Evolutionary conservation across 2,797 vertebrate species (phyloP), one percentile per base, ranked within the genome.

Genomic region (Phrynocephalus forsythii): DNA sequence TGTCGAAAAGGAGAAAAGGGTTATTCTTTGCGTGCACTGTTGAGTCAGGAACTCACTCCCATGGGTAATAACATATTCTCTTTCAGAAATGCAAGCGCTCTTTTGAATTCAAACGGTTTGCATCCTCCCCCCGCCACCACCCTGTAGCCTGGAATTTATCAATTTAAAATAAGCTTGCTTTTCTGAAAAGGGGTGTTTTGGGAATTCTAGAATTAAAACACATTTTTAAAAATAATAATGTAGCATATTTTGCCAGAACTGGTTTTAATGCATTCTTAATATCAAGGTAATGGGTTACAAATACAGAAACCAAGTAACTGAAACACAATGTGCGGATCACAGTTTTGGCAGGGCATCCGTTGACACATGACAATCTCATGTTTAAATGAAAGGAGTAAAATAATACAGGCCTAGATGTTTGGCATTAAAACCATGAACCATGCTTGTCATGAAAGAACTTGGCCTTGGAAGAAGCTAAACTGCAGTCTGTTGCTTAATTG

Each of bases 161-260:
- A 30, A 52, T n/a, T 30, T 69, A 76, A 76, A 48, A 76, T 66
- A 33, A 48, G 8, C 48, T 69, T 20, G n/a, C 2, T 16, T 71
- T 24, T 60, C 67, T 79, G 85, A 68, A 79, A 56, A 71, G 69
- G 28, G 8, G 24, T 26, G 7, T 9, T 38, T 38, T 44, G 52
- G 48, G 30, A 52, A 30, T 56, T 24, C 18, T 33, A 33, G 10
- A 30, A 26, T 68, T 20, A n/a, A 87, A 20, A 33, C 69, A 75
- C 6, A 33, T 8, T 76, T 16, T 63, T 63, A 9, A 50, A 84
- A 87, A 44, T 4, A 63, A 67, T 77, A 86, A 38, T 52, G 89
- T 89, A 87, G 90, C 75, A 26, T 0, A 0, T 83, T 93, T 93
- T 92, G 18, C 69, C 71, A 83, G 38, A 90, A 87, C 60, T 63